These are phyloP conservation scores for Aphodius sticticus DNA, from an alignment of 2,888 invertebrate genomes.

Conservation along the genomic window DNA sequence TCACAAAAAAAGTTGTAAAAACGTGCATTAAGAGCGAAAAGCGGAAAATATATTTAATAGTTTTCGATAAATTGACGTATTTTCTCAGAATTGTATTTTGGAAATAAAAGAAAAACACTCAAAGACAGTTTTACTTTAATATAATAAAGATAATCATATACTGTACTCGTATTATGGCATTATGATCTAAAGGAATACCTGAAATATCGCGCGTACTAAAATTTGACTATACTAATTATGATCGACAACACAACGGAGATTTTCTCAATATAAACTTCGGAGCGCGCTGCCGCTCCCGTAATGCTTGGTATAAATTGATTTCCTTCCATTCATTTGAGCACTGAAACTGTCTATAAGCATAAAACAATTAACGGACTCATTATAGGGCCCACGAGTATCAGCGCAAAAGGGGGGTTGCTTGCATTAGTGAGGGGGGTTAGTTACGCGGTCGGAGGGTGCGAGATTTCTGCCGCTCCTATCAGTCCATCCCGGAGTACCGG, in stretches of 20 bases:
- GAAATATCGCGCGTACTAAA: too few relatives aligned
- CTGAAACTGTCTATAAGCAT: not conserved
- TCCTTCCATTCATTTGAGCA: not conserved
- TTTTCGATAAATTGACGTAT: too few relatives aligned
- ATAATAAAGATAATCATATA: too few relatives aligned
- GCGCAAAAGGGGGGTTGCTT: not conserved
- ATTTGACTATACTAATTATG: too few relatives aligned
- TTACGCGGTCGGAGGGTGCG: conserved; percentile 4
- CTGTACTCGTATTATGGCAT: too few relatives aligned
- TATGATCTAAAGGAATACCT: too few relatives aligned
- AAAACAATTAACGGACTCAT: not conserved
- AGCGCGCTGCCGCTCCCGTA: not conserved
- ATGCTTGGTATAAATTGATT: not conserved
- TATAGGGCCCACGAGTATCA: not conserved
- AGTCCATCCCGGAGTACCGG: not conserved
- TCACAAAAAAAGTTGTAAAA: too few relatives aligned
- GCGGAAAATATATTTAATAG: too few relatives aligned
- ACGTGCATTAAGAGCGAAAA: too few relatives aligned
- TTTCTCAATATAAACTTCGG: not conserved
- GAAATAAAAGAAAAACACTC: too few relatives aligned
- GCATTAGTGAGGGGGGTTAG: not conserved
- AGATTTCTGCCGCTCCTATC: not conserved
- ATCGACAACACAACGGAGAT: not conserved
- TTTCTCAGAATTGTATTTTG: too few relatives aligned
- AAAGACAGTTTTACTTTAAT: too few relatives aligned